These are phyloP conservation scores for Coreius guichenoti DNA, from an alignment of 2,797 vertebrate genomes.

Conservation along the genomic window DNA sequence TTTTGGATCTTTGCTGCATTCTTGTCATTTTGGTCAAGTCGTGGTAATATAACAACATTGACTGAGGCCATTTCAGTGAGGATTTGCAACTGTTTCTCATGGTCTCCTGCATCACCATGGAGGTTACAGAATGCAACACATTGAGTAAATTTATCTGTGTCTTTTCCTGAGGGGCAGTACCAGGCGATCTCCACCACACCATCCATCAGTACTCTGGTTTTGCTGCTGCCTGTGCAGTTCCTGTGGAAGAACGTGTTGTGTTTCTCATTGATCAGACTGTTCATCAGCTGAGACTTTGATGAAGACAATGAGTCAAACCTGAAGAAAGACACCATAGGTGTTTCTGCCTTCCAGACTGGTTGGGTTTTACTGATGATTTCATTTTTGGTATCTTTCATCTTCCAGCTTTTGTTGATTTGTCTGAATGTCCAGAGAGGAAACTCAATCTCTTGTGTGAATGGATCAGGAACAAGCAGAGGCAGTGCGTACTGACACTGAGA, in stretches of 20 bases:
- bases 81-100: slow-evolving; percentile 67
- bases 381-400: slow-evolving; percentile 19
- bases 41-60: neutral
- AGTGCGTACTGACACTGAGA: slow-evolving; percentile 75
- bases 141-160: slow-evolving; percentile 66
- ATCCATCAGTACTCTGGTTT: neutral
- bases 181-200: slow-evolving; percentile 24
- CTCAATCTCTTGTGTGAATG: slow-evolving; percentile 56
- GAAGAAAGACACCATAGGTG: neutral
- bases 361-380: slow-evolving; percentile 46
- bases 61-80: slow-evolving; percentile 69
- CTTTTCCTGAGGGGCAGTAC: neutral
- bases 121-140: slow-evolving; percentile 66
- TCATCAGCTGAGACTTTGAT: slow-evolving; percentile 10
- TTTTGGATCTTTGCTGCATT: neutral
- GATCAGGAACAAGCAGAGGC: slow-evolving; percentile 65
- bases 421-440: slow-evolving; percentile 72
- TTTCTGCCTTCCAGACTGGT: neutral
- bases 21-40: neutral
- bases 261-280: neutral
- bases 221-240: neutral
- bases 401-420: slow-evolving; percentile 71
- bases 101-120: slow-evolving; percentile 70
- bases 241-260: slow-evolving; percentile 10
- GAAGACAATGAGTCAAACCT: neutral